phyloP scores from a whole-genome alignment of 2,797 vertebrate species.

The Mus minutoides region DNA sequence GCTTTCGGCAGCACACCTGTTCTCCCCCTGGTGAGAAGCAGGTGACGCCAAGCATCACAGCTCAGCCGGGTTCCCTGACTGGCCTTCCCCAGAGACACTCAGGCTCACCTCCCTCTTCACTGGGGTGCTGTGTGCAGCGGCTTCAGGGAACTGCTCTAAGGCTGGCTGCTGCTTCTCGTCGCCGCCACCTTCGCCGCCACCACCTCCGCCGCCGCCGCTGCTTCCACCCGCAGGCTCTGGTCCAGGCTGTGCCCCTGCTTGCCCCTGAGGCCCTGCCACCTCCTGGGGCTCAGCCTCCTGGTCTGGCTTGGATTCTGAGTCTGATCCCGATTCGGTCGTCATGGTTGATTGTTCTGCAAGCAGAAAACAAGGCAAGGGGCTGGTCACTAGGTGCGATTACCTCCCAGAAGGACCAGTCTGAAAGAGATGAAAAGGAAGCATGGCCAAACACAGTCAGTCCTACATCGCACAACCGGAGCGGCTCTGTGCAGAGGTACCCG shows the following conservation, averaged over 20 bases:
- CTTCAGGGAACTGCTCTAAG: slow-evolving; percentile 89
- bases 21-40: background rate
- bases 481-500: background rate
- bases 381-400: background rate
- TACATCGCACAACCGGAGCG: accelerated
- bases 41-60: background rate
- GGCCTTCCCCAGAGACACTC: background rate
- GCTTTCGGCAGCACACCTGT: background rate
- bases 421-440: background rate
- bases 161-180: slow-evolving; percentile 1
- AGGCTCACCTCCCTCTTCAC: slow-evolving; percentile 92
- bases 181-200: too few relatives aligned
- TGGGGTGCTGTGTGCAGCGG: slow-evolving; percentile 92
- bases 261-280: slow-evolving; percentile 79
- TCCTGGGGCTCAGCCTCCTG: slow-evolving; percentile 90
- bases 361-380: slow-evolving; percentile 1
- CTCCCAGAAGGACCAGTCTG: background rate
- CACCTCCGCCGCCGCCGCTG: too few relatives aligned
- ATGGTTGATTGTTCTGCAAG: slow-evolving; percentile 94
- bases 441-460: background rate
- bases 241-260: slow-evolving; percentile 69
- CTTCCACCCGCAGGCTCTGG: slow-evolving; percentile 74
- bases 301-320: slow-evolving; percentile 92
- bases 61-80: background rate
- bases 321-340: slow-evolving; percentile 95